These are phyloP conservation scores for Patiria pectinifera DNA, from an alignment of 53 echinoderm and acorn worm genomes.

Conservation along the genomic window DNA sequence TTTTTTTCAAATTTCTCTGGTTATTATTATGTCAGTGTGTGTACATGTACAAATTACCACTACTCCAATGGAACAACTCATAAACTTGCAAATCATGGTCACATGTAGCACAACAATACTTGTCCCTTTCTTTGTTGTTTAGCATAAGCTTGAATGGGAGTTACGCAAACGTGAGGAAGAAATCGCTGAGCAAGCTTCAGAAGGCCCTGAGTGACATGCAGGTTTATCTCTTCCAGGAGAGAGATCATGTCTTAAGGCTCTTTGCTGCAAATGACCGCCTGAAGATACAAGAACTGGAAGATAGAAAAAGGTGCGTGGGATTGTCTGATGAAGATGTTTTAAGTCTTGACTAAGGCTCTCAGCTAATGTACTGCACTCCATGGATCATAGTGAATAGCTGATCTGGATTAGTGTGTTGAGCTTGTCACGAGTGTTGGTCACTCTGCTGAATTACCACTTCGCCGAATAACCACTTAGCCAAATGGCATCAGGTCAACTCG, in stretches of 20 bases:
- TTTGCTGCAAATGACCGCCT: conserved; percentile 97
- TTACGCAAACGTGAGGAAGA: conserved; percentile 93
- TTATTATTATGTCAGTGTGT: too few relatives aligned
- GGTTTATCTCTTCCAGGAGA: conserved; percentile 96
- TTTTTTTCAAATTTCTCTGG: too few relatives aligned
- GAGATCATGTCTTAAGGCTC: conserved; percentile 91
- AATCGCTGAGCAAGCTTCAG: conserved; percentile 96
- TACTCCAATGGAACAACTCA: too few relatives aligned
- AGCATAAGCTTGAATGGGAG: conserved; percentile 97
- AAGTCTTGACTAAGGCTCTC: not conserved
- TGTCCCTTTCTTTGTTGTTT: not conserved
- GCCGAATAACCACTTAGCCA: too few relatives aligned
- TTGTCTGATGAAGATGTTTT: not conserved
- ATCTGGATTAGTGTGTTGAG: too few relatives aligned
- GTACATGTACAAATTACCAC: too few relatives aligned
- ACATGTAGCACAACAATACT: not conserved
- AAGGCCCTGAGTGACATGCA: conserved; percentile 99
- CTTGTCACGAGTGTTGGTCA: too few relatives aligned
- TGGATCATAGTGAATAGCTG: too few relatives aligned
- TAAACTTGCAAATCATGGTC: too few relatives aligned
- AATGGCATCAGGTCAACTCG: too few relatives aligned
- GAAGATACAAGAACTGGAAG: conserved; percentile 96
- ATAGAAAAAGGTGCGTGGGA: conserved; percentile 84
- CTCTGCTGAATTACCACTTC: too few relatives aligned
- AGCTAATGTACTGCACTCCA: too few relatives aligned